Percentiles rank a stretch among this genome's conserved stretches.
Evolutionary conservation across 2,797 vertebrate genomes (phyloP).

Genomic region (Rhinophrynus dorsalis): DNA sequence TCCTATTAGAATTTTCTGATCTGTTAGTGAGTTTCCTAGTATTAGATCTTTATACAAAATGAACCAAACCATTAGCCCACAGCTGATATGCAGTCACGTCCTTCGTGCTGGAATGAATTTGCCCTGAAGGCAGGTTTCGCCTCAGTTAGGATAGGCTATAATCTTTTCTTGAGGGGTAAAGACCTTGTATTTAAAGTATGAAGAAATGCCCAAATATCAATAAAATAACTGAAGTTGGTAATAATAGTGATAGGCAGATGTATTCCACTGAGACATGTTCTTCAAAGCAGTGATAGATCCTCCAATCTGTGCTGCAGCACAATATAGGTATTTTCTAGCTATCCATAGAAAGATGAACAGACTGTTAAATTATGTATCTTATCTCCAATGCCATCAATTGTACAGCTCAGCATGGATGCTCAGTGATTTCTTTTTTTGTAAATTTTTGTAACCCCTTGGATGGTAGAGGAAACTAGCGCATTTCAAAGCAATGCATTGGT

Average conservation of each 20-base stretch:
- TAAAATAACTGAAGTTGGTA: slow-evolving; percentile 26
- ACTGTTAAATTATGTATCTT: slow-evolving; percentile 4
- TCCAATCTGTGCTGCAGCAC: background rate
- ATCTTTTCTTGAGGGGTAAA: slow-evolving; percentile 35
- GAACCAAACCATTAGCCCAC: slow-evolving; percentile 8
- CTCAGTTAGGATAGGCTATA: slow-evolving; percentile 33
- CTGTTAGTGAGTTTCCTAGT: background rate
- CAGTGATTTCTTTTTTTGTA: too few species aligned
- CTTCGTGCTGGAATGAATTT: slow-evolving; percentile 24
- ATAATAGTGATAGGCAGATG: background rate
- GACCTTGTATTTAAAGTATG: slow-evolving; percentile 23
- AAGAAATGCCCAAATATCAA: slow-evolving; percentile 29
- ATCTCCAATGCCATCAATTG: background rate
- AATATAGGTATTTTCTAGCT: background rate
- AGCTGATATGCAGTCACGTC: slow-evolving; percentile 11
- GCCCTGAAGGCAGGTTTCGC: slow-evolving; percentile 44
- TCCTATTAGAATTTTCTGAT: background rate
- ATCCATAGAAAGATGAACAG: background rate
- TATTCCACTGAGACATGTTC: slow-evolving; percentile 1
- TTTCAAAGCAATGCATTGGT: too few species aligned
- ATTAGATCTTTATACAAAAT: background rate
- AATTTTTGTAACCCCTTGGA: too few species aligned
- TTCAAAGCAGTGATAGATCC: background rate
- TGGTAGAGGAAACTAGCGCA: too few species aligned
- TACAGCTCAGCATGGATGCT: too few species aligned